These are phyloP conservation scores for Stictonetta naevosa DNA, from an alignment of 2,113 vertebrate species.

Conservation along the genomic window DNA sequence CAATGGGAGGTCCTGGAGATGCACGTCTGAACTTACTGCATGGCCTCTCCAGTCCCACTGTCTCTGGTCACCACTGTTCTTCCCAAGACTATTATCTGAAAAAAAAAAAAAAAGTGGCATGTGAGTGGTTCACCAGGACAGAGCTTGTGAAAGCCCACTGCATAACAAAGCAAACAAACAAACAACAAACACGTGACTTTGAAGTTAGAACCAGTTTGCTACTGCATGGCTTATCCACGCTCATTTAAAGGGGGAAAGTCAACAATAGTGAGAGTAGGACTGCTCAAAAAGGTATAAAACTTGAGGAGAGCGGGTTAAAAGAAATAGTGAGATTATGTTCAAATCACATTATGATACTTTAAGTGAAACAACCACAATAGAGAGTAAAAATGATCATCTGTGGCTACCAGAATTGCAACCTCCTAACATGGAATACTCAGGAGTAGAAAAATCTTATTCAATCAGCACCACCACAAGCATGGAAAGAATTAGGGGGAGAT, in stretches of 20 bases:
- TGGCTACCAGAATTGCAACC: not conserved
- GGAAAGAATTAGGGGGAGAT: not conserved
- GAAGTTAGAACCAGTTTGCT: not conserved
- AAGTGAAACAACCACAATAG: not conserved
- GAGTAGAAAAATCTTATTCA: not conserved
- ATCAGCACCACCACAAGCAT: not conserved
- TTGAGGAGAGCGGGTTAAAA: not conserved
- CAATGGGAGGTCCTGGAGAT: constrained; percentile 25
- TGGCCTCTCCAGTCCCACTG: constrained; percentile 78
- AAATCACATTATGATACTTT: not conserved
- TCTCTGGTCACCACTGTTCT: constrained; percentile 74
- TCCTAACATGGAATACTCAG: not conserved
- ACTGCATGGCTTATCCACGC: not conserved
- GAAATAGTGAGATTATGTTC: not conserved
- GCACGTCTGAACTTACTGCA: constrained; percentile 75
- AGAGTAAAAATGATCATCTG: not conserved
- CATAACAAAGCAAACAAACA: not conserved
- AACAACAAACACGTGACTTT: not conserved
- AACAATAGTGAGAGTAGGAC: not conserved
- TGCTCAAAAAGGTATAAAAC: not conserved
- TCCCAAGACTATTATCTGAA: constrained; percentile 82
- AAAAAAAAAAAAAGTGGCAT: not conserved
- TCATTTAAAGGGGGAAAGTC: not conserved
- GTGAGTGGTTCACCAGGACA: not conserved
- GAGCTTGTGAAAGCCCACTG: not conserved